phyloP scores from a whole-genome alignment of 2,888 invertebrate genomes.

The Rhimphoctona megacephalus region DNA sequence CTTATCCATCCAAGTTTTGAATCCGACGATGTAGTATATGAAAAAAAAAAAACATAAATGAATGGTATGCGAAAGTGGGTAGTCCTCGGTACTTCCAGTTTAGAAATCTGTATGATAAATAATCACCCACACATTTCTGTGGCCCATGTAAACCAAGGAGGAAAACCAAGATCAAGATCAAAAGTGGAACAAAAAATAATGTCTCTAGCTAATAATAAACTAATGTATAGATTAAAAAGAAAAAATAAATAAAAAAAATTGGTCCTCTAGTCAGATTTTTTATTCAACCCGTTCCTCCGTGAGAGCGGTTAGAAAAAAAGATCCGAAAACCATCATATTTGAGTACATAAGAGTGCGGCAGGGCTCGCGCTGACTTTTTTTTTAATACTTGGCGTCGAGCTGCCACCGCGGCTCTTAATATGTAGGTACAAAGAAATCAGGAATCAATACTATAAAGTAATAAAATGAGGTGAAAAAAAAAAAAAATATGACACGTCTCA shows the following conservation, averaged over 20 bases:
- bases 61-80: neutral
- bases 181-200: neutral
- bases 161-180: neutral
- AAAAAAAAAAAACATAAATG: neutral
- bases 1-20: neutral
- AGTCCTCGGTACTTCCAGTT: too few relatives aligned
- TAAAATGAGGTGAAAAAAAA: slow-evolving; percentile 49
- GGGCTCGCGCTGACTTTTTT: too few relatives aligned
- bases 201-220: too few relatives aligned
- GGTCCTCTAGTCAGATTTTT: too few relatives aligned
- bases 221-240: too few relatives aligned
- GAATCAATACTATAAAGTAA: slow-evolving; percentile 1
- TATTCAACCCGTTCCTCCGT: too few relatives aligned
- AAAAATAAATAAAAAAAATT: too few relatives aligned
- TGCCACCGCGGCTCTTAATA: too few relatives aligned
- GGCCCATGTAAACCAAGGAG: neutral
- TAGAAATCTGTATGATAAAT: neutral
- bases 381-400: too few relatives aligned
- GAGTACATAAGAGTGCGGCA: too few relatives aligned
- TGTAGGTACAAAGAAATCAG: slow-evolving; percentile 24
- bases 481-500: slow-evolving; percentile 69
- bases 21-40: neutral
- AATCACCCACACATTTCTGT: neutral
- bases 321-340: too few relatives aligned
- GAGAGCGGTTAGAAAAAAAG: too few relatives aligned